Evolutionary conservation across 2,888 invertebrate genomes (phyloP).

Genomic region (Ectropis crepuscularia): DNA sequence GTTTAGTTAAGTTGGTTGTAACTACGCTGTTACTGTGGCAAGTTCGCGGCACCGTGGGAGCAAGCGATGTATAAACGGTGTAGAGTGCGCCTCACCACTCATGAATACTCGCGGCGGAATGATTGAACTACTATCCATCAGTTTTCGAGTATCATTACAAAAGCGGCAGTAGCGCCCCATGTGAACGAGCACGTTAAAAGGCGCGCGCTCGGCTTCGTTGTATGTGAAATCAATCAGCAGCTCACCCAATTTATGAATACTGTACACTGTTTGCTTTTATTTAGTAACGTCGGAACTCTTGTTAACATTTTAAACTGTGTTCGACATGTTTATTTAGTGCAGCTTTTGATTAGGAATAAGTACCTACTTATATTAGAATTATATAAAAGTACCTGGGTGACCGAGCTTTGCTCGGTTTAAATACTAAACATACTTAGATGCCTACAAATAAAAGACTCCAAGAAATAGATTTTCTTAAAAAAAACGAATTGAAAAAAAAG

Average conservation of each 20-base stretch:
- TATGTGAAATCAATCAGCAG: slow-evolving; percentile 30
- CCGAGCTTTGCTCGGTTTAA: too few species aligned
- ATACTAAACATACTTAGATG: too few species aligned
- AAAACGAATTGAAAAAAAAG: too few species aligned
- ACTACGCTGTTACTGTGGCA: slow-evolving; percentile 5
- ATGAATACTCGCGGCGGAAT: too few species aligned
- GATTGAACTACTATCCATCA: too few species aligned
- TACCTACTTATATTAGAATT: too few species aligned
- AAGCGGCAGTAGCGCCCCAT: too few species aligned
- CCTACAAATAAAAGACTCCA: too few species aligned
- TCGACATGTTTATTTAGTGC: slow-evolving; percentile 4
- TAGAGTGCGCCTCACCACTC: background rate
- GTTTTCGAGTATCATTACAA: background rate
- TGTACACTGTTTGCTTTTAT: slow-evolving; percentile 28
- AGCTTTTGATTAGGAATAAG: too few species aligned
- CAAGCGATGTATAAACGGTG: slow-evolving; percentile 1
- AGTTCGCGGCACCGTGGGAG: slow-evolving; percentile 29
- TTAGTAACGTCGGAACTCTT: slow-evolving; percentile 9
- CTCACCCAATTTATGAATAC: slow-evolving; percentile 23
- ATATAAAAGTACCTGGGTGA: too few species aligned
- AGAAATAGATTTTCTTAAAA: too few species aligned
- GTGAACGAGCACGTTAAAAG: background rate
- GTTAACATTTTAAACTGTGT: slow-evolving; percentile 15
- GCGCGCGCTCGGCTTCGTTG: slow-evolving; percentile 5
- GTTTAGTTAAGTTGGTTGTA: slow-evolving; percentile 14